Evolutionary conservation across 2,888 invertebrate species (phyloP).

Genomic region (Chrysolina americana): DNA sequence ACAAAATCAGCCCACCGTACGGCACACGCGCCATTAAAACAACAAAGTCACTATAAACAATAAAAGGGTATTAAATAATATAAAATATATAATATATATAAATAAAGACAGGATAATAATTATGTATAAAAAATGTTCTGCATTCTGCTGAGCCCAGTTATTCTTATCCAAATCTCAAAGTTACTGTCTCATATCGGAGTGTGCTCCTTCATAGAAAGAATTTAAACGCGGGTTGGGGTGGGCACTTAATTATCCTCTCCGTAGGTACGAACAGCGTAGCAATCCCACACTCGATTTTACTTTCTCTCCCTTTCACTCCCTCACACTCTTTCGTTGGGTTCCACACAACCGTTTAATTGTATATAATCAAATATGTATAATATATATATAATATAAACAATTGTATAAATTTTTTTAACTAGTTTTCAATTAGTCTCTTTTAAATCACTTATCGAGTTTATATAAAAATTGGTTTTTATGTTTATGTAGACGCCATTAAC

Average conservation of each 20-base stretch:
- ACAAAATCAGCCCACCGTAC: conserved; percentile 51
- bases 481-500: conserved; percentile 55
- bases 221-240: background rate
- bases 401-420: conserved; percentile 69
- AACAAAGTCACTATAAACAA: conserved; percentile 65
- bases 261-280: background rate
- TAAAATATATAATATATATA: conserved; percentile 65
- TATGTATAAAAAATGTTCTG: conserved; percentile 61
- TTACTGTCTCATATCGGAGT: too few species aligned
- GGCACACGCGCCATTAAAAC: conserved; percentile 57
- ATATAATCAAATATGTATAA: conserved; percentile 64
- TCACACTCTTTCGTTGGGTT: conserved; percentile 17
- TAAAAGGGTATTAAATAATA: conserved; percentile 64
- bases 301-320: background rate
- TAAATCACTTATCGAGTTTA: conserved; percentile 40
- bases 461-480: conserved; percentile 53
- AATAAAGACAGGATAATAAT: conserved; percentile 57
- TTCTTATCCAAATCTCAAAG: background rate
- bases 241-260: background rate
- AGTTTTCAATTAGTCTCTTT: conserved; percentile 52
- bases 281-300: too few species aligned
- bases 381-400: conserved; percentile 67
- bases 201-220: too few species aligned
- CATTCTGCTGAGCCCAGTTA: conserved; percentile 54
- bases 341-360: conserved; percentile 59